Base-by-base conservation (phyloP, 2,888 invertebrate genomes). In the Cyclophora punctaria region DNA sequence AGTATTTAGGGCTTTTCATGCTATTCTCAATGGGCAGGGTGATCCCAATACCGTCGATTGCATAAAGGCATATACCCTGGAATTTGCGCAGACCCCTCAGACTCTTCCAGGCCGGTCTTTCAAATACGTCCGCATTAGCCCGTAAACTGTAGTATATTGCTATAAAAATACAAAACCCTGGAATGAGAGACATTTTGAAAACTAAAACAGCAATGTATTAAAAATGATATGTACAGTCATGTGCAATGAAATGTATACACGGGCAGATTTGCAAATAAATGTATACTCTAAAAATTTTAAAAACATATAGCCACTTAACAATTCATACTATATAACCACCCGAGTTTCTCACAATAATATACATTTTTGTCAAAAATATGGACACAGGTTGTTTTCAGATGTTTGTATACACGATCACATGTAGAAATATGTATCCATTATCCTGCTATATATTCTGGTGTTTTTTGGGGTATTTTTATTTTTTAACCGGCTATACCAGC, bases 11-110 rank as follows among this genome's bases (percentile, higher is more conserved):
- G 6, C 57, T 60, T 2, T 54, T 60, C 83, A 83, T 82, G 50
- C 75, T 71, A 48, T 83, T 83, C 48, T 83, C 83, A 0, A 82
- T 65, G 0, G 80, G 72, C 42, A 83, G 48, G 0, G 72, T 62
- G 3, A 77, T 56, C 0, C 66, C 65, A 3, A 74, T 60, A 0
- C 80, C 80, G 58, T 90, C 89, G 43, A 90, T 64, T 45, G 89
- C 89, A 62, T 89, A 90, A 7, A 90, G 77, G 44, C 84, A 88
- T 0, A 90, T 81, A 3, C 90, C 90, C 48, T 83, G 81, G 71
- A 90, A 90, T 60, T 64, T 63, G 7, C 76, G 56, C 5, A 80
- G 56, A 0, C 78, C 77, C 3, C 57, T 57, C 7, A 74, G 47
- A 40, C 59, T 67, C 46, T 76, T 80, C 75, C 76, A 82, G 0